Conservation (phyloP, 2,797 vertebrate species). For the Antennarius maculatus region DNA sequence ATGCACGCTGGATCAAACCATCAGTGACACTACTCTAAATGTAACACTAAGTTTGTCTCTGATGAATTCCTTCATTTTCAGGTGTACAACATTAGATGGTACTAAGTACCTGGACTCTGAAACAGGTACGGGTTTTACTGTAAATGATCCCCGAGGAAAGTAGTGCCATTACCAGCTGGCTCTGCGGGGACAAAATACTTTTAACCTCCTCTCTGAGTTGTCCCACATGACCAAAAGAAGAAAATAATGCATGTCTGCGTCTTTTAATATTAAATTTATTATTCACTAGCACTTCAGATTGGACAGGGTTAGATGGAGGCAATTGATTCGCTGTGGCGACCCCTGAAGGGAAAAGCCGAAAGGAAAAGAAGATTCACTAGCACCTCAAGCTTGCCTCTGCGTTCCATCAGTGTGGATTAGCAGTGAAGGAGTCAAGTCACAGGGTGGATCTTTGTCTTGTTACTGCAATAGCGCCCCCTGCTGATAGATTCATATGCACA, state of each 20-base stretch:
- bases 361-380: too few species aligned
- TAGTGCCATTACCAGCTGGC: constrained; percentile 59
- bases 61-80: constrained; percentile 71
- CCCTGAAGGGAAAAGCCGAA: too few species aligned
- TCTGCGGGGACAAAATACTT: constrained; percentile 58
- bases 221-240: constrained; percentile 37
- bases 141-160: constrained; percentile 67
- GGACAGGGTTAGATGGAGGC: too few species aligned
- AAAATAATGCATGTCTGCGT: constrained; percentile 23
- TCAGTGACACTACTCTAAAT: constrained; percentile 41
- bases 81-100: constrained; percentile 63
- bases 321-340: too few species aligned
- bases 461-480: constrained; percentile 32
- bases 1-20: constrained; percentile 58
- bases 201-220: constrained; percentile 49
- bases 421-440: constrained; percentile 27
- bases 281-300: constrained; percentile 38
- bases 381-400: constrained; percentile 16
- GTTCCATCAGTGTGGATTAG: constrained; percentile 48
- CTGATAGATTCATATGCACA: constrained; percentile 11
- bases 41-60: constrained; percentile 67
- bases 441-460: constrained; percentile 40
- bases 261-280: constrained; percentile 46
- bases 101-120: constrained; percentile 56
- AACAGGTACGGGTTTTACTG: constrained; percentile 60